Evolutionary conservation across 2,113 vertebrate genomes (phyloP).

Genomic region (Cariama cristata): DNA sequence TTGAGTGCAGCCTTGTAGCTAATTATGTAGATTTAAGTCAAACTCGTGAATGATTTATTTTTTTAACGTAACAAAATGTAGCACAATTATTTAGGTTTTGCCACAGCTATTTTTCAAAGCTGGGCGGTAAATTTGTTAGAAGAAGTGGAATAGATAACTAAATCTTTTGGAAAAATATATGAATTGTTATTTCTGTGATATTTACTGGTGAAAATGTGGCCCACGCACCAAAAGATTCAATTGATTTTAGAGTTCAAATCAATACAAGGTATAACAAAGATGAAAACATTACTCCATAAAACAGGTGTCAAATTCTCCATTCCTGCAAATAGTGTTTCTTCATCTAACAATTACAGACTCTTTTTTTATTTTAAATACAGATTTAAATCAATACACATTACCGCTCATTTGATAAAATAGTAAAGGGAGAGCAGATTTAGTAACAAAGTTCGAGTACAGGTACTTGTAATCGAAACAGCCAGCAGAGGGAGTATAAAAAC

Average conservation of each 20-base stretch:
- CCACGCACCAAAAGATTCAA: not conserved
- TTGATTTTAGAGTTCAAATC: not conserved
- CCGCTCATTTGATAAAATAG: not conserved
- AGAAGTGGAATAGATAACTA: not conserved
- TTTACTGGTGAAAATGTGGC: not conserved
- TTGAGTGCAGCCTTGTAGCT: not conserved
- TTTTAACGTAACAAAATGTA: not conserved
- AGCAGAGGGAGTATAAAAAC: constrained; percentile 71
- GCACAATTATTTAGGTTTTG: not conserved
- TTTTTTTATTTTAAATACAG: not conserved
- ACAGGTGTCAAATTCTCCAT: not conserved
- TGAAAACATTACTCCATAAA: not conserved
- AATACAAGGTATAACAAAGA: not conserved
- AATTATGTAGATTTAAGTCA: not conserved
- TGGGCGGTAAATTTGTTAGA: not conserved
- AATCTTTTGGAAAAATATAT: not conserved
- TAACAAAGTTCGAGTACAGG: not conserved
- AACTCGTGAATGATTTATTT: not conserved
- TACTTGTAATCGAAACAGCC: constrained; percentile 39
- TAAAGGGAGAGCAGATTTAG: not conserved
- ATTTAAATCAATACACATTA: not conserved
- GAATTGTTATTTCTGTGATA: not conserved
- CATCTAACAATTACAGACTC: not conserved
- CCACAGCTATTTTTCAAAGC: not conserved
- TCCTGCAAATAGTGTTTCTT: not conserved